These are phyloP conservation scores for Ryuthela nishihirai DNA, from an alignment of 2,888 invertebrate genomes.

Conservation along the genomic window DNA sequence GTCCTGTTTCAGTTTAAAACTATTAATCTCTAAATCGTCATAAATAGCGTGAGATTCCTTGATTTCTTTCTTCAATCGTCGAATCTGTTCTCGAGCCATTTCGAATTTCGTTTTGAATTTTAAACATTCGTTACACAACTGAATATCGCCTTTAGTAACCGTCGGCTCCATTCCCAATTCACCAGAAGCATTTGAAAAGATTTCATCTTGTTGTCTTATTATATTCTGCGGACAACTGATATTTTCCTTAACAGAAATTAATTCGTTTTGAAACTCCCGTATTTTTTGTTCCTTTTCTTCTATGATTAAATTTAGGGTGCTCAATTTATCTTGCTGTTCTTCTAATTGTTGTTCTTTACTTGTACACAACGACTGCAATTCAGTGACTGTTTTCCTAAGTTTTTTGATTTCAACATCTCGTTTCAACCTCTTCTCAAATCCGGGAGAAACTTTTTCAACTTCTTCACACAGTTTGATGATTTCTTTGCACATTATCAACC, in stretches of 20 bases:
- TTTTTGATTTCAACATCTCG: constrained; percentile 1
- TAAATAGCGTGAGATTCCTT: constrained; percentile 40
- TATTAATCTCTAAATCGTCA: constrained; percentile 43
- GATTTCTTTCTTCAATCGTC: constrained; percentile 38
- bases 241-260: not conserved
- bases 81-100: constrained; percentile 25
- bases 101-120: constrained; percentile 15
- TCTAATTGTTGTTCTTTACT: not conserved
- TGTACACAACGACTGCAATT: not conserved
- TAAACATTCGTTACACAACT: not conserved
- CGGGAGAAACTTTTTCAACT: constrained; percentile 65
- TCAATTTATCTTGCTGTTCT: not conserved
- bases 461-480: constrained; percentile 55
- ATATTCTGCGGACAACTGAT: not conserved
- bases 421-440: constrained; percentile 28
- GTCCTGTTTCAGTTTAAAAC: constrained; percentile 45
- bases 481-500: no score
- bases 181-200: no score
- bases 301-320: not conserved
- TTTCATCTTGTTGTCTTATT: not conserved
- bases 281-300: not conserved
- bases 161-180: no score
- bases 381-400: not conserved
- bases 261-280: not conserved
- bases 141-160: not conserved